Evolutionary conservation across 1,140 invertebrate species (phyloP), one percentile per base, ranked within the genome.

Genomic region (Lanistes nyassanus): DNA sequence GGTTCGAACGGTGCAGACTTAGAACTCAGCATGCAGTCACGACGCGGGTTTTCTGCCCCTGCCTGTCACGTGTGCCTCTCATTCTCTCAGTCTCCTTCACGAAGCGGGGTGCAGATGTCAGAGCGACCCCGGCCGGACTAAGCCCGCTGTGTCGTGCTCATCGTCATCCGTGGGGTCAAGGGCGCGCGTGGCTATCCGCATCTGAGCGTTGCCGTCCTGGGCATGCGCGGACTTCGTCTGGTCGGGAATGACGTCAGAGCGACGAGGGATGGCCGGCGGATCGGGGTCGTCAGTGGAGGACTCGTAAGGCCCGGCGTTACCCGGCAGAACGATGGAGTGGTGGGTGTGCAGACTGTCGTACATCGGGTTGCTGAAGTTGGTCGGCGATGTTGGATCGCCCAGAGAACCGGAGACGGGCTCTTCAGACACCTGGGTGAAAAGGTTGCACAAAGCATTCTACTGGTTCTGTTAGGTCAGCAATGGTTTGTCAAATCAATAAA

Each of bases 301-400:
- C 47, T 75, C 73, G 69, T 79, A 65, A 21, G 69, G 69, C 9
- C n/a, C 53, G 37, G 72, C 53, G 66, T 53, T 69, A 26, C 65
- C 62, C 5, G 74, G 65, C 11, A 75, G 58, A 3, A 72, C 68
- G 47, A 78, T 42, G 29, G 81, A 68, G 21, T 81, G 78, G 26
- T 71, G 72, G 62, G 66, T 71, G 62, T 83, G 84, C 76, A 90
- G 82, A 92, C 87, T 96, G 84, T 98, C 96, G 87, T 97, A 98
- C 95, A 98, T 97, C 16, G 97, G 97, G 90, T 98, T 98, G 84
- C 94, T 94, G 90, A 98, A 98, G 89, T 98, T 96, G 69, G 96
- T 92, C 68, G 93, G 94, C 87, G 95, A 95, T 77, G 91, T 91
- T 42, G 94, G 91, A 65, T 94, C 93, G 60, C 92, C 92, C 68